A percentile compares a stretch with the other conserved stretches of the same genome.
phyloP scores from a whole-genome alignment of 37 sponge, comb jelly and placozoan genomes.

The Dysidea cf. avara region DNA sequence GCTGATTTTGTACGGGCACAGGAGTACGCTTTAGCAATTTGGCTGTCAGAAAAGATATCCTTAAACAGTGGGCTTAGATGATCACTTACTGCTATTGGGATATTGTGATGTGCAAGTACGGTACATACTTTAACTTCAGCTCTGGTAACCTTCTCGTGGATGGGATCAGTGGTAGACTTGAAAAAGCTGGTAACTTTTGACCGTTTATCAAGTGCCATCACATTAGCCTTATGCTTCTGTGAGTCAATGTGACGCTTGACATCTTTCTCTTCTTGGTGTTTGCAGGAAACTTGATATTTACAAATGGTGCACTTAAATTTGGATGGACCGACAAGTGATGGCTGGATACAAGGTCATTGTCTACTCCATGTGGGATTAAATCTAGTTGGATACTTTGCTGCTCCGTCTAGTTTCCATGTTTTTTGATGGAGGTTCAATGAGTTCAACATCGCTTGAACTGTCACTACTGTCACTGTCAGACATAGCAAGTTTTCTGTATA shows the following conservation, averaged over 20 bases:
- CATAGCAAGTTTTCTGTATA: no score
- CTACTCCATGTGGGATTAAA: conserved; percentile 23
- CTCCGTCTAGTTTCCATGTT: no score
- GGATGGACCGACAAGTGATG: conserved; percentile 11
- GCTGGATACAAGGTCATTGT: conserved; percentile 35
- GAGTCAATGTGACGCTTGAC: conserved; percentile 22
- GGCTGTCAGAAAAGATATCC: conserved; percentile 25
- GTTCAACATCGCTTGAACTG: no score
- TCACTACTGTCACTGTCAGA: no score
- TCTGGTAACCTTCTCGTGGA: conserved; percentile 3
- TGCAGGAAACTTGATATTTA: conserved; percentile 10
- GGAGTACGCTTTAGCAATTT: conserved; percentile 21
- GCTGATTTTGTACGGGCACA: conserved; percentile 24
- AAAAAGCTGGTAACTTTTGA: conserved; percentile 21
- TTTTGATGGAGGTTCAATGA: no score
- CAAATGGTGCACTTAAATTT: conserved; percentile 29
- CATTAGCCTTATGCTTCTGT: conserved; percentile 21
- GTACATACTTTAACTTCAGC: conserved; percentile 27
- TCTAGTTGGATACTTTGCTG: no score
- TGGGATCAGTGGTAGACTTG: background rate
- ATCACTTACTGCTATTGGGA: conserved; percentile 23
- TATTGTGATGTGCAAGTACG: conserved; percentile 28
- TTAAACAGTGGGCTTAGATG: conserved; percentile 14
- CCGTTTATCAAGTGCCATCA: conserved; percentile 8
- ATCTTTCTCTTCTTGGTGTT: conserved; percentile 37